Conservation (phyloP, 2,888 invertebrate species). For the Drosophila fulvimacula region DNA sequence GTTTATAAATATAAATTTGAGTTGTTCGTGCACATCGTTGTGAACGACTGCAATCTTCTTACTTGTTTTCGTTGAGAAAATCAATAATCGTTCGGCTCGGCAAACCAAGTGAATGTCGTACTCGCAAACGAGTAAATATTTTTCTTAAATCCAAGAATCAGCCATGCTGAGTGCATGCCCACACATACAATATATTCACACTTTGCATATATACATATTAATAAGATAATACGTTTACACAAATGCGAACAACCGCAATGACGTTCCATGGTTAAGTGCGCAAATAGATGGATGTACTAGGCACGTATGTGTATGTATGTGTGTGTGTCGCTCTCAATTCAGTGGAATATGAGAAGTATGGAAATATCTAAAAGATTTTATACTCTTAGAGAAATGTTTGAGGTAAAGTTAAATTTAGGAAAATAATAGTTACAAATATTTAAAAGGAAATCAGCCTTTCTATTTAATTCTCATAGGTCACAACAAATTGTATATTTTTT, state of each 20-base stretch:
- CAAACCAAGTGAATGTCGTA: slow-evolving; percentile 17
- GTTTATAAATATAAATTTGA: neutral
- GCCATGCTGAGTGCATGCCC: slow-evolving; percentile 14
- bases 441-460: neutral
- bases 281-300: slow-evolving; percentile 10
- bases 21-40: neutral
- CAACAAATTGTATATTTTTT: neutral
- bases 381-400: neutral
- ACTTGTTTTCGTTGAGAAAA: slow-evolving; percentile 35
- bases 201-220: slow-evolving; percentile 29
- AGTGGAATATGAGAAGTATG: neutral
- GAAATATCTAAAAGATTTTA: neutral
- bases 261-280: slow-evolving; percentile 28
- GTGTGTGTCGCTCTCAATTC: slow-evolving; percentile 5
- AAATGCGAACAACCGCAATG: slow-evolving; percentile 26
- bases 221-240: slow-evolving; percentile 39
- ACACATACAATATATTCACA: neutral
- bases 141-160: slow-evolving; percentile 35
- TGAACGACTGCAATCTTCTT: neutral
- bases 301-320: neutral
- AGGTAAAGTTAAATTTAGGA: neutral
- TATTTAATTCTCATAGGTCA: neutral
- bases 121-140: slow-evolving; percentile 23
- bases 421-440: neutral
- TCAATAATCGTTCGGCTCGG: slow-evolving; percentile 49